Evolutionary conservation across 2,113 vertebrate species (phyloP).

Genomic region (Vombatus ursinus): DNA sequence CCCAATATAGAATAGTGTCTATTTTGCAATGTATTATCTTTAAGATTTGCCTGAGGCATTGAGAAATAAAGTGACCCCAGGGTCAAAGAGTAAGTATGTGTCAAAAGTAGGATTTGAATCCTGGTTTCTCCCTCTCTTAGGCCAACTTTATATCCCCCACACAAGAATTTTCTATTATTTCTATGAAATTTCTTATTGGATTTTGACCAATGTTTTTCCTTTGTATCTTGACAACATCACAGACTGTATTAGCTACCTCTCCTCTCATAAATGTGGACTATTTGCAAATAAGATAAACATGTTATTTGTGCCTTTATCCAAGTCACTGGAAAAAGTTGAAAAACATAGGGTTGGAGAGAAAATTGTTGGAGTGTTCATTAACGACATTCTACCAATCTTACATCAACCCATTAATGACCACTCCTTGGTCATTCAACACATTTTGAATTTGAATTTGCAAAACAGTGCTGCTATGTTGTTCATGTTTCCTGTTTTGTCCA

Average conservation of each 20-base stretch:
- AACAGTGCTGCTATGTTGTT: not conserved
- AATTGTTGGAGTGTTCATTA: not conserved
- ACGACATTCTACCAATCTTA: not conserved
- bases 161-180: not conserved
- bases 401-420: no score
- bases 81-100: not conserved
- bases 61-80: not conserved
- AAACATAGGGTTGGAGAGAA: not conserved
- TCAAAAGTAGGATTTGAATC: not conserved
- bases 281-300: not conserved
- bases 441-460: not conserved
- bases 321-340: not conserved
- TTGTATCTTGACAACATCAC: not conserved
- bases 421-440: no score
- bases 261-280: not conserved
- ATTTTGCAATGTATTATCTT: not conserved
- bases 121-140: not conserved
- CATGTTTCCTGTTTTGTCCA: not conserved
- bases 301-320: not conserved
- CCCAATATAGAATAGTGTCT: not conserved
- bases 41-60: not conserved
- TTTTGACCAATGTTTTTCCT: not conserved
- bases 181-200: not conserved
- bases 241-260: not conserved
- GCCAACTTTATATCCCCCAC: not conserved